Conservation (phyloP, 2,113 vertebrate species). For the Camelus dromedarius region DNA sequence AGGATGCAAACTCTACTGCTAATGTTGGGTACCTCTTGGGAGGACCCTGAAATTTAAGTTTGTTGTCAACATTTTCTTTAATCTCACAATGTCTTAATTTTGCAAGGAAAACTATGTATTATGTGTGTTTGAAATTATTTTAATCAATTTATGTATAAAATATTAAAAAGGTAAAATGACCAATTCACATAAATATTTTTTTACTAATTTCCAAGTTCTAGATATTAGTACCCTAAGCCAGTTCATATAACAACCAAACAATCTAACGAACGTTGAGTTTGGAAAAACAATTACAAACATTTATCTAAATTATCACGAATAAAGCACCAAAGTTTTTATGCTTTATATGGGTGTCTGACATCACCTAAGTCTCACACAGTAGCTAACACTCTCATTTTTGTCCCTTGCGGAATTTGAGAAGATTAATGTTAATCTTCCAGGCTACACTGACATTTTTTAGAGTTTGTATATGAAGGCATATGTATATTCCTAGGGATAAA, state of each 20-base stretch:
- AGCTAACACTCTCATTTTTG: not conserved
- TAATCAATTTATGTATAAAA: not conserved
- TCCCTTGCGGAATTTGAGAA: not conserved
- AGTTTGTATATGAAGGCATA: not conserved
- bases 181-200: not conserved
- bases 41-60: not conserved
- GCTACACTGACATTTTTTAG: not conserved
- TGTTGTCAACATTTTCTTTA: not conserved
- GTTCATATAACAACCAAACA: not conserved
- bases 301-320: not conserved
- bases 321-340: not conserved
- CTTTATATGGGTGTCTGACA: fast-evolving
- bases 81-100: not conserved
- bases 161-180: not conserved
- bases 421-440: not conserved
- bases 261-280: not conserved
- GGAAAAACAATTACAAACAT: not conserved
- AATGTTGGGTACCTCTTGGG: not conserved
- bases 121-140: not conserved
- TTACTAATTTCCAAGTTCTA: not conserved
- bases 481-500: not conserved
- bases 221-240: not conserved
- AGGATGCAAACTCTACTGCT: not conserved
- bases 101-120: not conserved
- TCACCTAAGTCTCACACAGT: not conserved